Conservation (phyloP, 2,888 invertebrate species). For the Hemaris fuciformis region DNA sequence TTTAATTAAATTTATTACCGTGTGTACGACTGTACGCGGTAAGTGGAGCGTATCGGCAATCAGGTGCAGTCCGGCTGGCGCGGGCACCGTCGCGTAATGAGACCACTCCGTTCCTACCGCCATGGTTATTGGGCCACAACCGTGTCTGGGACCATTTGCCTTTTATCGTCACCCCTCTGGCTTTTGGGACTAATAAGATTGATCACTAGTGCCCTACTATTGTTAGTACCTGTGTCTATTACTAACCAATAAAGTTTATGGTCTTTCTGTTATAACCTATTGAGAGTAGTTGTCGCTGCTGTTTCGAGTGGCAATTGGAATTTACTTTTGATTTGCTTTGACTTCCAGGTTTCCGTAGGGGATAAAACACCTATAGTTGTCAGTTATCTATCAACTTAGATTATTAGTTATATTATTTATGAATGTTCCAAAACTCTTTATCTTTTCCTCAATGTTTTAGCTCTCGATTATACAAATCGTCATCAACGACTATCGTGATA, state of each 20-base stretch:
- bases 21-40: conserved; percentile 37
- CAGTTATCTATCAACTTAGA: no score
- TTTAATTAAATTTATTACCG: conserved; percentile 23
- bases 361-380: no score
- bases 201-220: neutral
- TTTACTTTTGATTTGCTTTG: neutral
- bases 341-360: no score
- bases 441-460: neutral
- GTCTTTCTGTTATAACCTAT: neutral
- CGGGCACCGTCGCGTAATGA: conserved; percentile 36
- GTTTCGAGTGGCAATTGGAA: neutral
- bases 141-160: neutral
- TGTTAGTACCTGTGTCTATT: neutral
- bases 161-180: neutral
- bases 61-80: conserved; percentile 71
- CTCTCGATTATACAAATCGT: no score
- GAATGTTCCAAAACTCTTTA: no score
- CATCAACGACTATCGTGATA: no score
- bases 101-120: conserved; percentile 48
- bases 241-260: neutral
- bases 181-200: neutral
- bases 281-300: neutral
- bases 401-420: no score
- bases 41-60: conserved; percentile 74
- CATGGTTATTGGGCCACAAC: conserved; percentile 5